Base-by-base conservation (phyloP, 2,888 invertebrate genomes). In the Chirona hameri region DNA sequence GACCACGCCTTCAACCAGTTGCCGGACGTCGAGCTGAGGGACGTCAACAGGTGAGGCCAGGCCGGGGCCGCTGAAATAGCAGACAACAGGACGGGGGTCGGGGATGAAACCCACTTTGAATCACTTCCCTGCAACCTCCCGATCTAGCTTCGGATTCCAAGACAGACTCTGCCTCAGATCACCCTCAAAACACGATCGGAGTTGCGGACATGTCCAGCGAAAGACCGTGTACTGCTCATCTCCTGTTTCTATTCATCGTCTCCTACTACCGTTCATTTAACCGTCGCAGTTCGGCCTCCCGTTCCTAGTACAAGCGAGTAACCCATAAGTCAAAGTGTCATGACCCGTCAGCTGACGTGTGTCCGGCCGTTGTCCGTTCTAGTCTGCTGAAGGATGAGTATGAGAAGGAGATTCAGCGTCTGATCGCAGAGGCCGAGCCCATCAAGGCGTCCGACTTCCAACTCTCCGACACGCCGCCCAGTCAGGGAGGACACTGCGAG, bases 1-100 rank as follows among this genome's bases (percentile, higher is more conserved):
- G 90, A 90, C 85, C 90, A 90, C 86, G 89, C 90, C 57, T 88
- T 91, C 86, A 89, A 90, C 85, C 89, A 89, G 81, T 86, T 88
- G 85, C 89, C 90, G 24, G 86, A 88, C 85, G 89, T 90, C 57
- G 87, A 88, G 85, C 87, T 91, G 65, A 88, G 88, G 85, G 88
- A 90, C 86, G 86, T 90, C 31, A 88, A 90, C 84, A 89, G 88
- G 90, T 90, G 86, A 87, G 86, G 39, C 2, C 39, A 39, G 39
- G 39, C 39, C 39, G 39, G 39, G 39, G 39, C 39, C 39, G 39
- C 39, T 39, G 39, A 39, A 39, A 39, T 39, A 39, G 39, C 39
- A 39, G 39, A 39, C 39, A 39, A 2, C 39, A 39, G 39, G 39
- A 39, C 39, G 39, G 39, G 7, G 4, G 39, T 39, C 39, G 39